Evolutionary conservation across 2,113 vertebrate genomes (phyloP).

Genomic region (Lepus americanus): DNA sequence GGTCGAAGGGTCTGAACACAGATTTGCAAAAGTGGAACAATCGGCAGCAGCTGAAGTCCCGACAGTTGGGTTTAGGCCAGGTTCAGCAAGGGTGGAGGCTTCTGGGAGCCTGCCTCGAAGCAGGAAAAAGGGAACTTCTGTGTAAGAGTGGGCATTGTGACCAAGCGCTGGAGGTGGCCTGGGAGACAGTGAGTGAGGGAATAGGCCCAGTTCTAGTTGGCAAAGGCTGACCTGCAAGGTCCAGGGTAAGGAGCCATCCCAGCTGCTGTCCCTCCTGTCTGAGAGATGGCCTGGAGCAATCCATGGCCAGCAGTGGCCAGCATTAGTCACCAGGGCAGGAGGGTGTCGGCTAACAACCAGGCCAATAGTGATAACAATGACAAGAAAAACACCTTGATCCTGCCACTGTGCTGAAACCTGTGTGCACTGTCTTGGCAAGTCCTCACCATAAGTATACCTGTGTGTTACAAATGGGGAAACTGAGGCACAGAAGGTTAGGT

Average conservation of each 20-base stretch:
- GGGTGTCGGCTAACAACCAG: neutral
- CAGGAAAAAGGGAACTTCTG: neutral
- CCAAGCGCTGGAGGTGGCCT: neutral
- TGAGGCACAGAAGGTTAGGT: neutral
- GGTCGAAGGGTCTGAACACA: neutral
- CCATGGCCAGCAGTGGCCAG: rapidly evolving
- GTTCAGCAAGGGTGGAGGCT: neutral
- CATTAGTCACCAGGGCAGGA: too few species aligned
- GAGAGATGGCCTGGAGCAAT: neutral
- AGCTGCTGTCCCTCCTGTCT: neutral
- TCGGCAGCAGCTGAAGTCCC: neutral
- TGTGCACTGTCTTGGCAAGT: neutral
- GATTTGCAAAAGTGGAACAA: neutral
- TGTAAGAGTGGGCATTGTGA: neutral
- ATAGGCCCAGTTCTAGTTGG: neutral
- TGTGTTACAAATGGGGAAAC: neutral
- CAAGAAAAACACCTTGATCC: neutral
- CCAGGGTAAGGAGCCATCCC: neutral
- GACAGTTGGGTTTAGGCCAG: neutral
- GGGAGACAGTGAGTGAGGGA: neutral
- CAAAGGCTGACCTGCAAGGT: neutral
- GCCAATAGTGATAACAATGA: rapidly evolving
- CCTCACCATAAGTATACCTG: neutral
- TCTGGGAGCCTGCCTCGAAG: neutral
- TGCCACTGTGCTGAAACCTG: neutral